phyloP scores from a whole-genome alignment of 2,888 invertebrate species.

The Cyclophora punctaria region DNA sequence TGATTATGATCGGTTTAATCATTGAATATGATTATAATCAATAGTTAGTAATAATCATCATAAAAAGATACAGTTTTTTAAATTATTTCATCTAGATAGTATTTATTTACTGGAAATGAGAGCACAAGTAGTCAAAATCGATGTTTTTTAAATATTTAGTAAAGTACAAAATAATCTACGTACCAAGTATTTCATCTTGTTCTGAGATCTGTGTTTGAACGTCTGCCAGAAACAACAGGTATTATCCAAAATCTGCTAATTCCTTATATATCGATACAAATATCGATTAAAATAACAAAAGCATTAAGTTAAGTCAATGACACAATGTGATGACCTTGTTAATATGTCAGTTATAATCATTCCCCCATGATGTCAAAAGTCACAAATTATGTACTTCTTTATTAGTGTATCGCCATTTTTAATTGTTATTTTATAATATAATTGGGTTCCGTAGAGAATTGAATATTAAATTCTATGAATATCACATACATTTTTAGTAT shows the following conservation, averaged over 20 bases:
- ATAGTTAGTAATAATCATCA: too few species aligned
- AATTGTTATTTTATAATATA: neutral
- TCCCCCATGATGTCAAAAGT: conserved; percentile 9
- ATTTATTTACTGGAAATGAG: too few species aligned
- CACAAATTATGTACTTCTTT: neutral
- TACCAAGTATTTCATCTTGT: conserved; percentile 46
- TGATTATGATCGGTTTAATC: too few species aligned
- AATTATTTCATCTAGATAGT: too few species aligned
- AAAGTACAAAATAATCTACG: conserved; percentile 10
- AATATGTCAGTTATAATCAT: conserved; percentile 22
- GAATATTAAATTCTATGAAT: too few species aligned
- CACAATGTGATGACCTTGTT: conserved; percentile 30
- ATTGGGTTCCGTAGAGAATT: too few species aligned
- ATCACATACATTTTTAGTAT: too few species aligned
- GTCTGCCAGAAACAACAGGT: conserved; percentile 35
- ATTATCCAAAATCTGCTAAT: conserved; percentile 13
- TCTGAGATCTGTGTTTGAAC: conserved; percentile 32
- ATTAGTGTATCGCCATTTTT: neutral
- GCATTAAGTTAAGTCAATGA: conserved; percentile 24
- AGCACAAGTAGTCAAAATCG: too few species aligned
- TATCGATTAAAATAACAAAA: conserved; percentile 22
- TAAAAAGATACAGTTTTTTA: too few species aligned
- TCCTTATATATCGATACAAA: conserved; percentile 36
- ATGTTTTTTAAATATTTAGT: too few species aligned
- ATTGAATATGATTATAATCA: too few species aligned